Conservation (phyloP, 2,113 vertebrate genomes). For the Etia nguti region DNA sequence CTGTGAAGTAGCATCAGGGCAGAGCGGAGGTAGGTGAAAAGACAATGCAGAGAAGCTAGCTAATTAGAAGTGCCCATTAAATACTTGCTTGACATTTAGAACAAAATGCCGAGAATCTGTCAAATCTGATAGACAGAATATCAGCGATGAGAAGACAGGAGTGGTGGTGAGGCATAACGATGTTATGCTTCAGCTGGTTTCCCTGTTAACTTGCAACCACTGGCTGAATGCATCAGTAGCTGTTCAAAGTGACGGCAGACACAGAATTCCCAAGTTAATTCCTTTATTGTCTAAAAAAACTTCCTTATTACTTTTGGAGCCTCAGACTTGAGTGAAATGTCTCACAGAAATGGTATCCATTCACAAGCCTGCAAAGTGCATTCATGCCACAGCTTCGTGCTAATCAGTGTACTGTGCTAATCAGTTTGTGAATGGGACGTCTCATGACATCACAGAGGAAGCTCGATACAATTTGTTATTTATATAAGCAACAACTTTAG, state of each 20-base stretch:
- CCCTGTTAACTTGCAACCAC: neutral
- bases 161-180: neutral
- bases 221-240: neutral
- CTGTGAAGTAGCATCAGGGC: fast-evolving
- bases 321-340: neutral
- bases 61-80: constrained; percentile 27
- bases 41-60: neutral
- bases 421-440: neutral
- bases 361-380: neutral
- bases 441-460: neutral
- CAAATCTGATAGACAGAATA: constrained; percentile 3
- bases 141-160: neutral
- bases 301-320: neutral
- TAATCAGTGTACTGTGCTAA: neutral
- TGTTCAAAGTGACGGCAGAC: neutral
- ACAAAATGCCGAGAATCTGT: constrained; percentile 11
- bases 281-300: neutral
- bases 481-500: neutral
- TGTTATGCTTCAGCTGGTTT: neutral
- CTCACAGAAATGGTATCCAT: neutral
- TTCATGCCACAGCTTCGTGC: neutral
- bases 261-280: neutral
- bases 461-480: neutral
- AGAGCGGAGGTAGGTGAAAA: neutral
- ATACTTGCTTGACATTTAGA: neutral